Percentiles rank a stretch among this genome's conserved stretches.
phyloP scores from a whole-genome alignment of 2,888 invertebrate genomes.

The Sycophila texana region DNA sequence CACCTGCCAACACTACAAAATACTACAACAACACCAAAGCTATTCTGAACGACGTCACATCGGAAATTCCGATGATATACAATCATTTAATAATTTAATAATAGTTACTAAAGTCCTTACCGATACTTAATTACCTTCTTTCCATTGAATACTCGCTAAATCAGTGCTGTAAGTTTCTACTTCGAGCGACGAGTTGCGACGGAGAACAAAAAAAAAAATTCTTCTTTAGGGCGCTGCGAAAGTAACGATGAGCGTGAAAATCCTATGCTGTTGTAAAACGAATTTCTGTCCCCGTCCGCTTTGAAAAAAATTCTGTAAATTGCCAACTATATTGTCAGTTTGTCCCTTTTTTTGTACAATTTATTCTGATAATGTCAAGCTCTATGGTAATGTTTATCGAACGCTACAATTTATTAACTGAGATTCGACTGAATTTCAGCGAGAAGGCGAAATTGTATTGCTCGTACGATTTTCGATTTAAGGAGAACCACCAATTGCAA shows the following conservation, averaged over 20 bases:
- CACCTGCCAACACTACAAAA: slow-evolving; percentile 35
- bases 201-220: slow-evolving; percentile 24
- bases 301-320: slow-evolving; percentile 30
- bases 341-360: slow-evolving; percentile 45
- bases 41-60: slow-evolving; percentile 4
- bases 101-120: slow-evolving; percentile 29
- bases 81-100: slow-evolving; percentile 22
- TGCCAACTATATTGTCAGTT: slow-evolving; percentile 18
- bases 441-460: slow-evolving; percentile 21
- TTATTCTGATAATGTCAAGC: slow-evolving; percentile 30
- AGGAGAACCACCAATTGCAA: slow-evolving; percentile 36
- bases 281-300: slow-evolving; percentile 46
- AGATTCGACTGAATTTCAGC: slow-evolving; percentile 20
- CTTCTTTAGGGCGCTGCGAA: slow-evolving; percentile 29
- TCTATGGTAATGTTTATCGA: slow-evolving; percentile 27
- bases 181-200: slow-evolving; percentile 6
- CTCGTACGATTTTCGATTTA: slow-evolving; percentile 46
- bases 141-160: slow-evolving; percentile 34
- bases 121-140: slow-evolving; percentile 19
- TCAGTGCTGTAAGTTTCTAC: slow-evolving; percentile 1
- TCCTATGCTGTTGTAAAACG: slow-evolving; percentile 39
- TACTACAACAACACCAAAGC: slow-evolving; percentile 39
- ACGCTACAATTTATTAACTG: slow-evolving; percentile 20
- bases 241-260: slow-evolving; percentile 22
- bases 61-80: slow-evolving; percentile 22